Percentiles rank a stretch among this genome's conserved stretches.
phyloP scores from a whole-genome alignment of 2,797 vertebrate species.

The Potorous gilbertii region DNA sequence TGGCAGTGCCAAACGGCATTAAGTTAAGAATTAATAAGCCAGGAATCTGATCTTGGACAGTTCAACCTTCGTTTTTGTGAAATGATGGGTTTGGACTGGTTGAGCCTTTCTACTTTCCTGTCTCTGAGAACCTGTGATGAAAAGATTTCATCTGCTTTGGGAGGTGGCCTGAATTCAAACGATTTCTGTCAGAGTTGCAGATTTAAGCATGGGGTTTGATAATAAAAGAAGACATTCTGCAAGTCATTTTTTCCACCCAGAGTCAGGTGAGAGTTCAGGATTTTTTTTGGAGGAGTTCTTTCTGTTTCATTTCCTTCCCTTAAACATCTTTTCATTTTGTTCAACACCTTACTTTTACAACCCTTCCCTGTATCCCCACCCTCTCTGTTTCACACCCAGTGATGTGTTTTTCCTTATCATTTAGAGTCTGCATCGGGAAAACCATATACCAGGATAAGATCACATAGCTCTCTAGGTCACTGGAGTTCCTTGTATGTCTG shows the following conservation, averaged over 20 bases:
- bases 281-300: background rate
- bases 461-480: background rate
- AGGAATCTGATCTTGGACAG: background rate
- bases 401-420: background rate
- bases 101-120: background rate
- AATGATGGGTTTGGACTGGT: constrained; percentile 27
- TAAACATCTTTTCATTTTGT: background rate
- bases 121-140: background rate
- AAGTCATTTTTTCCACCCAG: background rate
- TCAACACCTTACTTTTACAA: background rate
- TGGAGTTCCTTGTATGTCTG: background rate
- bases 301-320: background rate
- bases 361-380: background rate
- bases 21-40: background rate
- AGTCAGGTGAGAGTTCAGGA: background rate
- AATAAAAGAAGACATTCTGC: background rate
- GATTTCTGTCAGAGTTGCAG: constrained; percentile 19
- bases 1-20: background rate
- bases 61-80: constrained; percentile 12
- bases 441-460: background rate
- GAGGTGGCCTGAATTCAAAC: constrained; percentile 9
- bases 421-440: background rate
- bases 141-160: background rate
- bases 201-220: constrained; percentile 1
- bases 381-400: background rate